Evolutionary conservation across 2,113 vertebrate species (phyloP).

Genomic region (Calidris pygmaea): DNA sequence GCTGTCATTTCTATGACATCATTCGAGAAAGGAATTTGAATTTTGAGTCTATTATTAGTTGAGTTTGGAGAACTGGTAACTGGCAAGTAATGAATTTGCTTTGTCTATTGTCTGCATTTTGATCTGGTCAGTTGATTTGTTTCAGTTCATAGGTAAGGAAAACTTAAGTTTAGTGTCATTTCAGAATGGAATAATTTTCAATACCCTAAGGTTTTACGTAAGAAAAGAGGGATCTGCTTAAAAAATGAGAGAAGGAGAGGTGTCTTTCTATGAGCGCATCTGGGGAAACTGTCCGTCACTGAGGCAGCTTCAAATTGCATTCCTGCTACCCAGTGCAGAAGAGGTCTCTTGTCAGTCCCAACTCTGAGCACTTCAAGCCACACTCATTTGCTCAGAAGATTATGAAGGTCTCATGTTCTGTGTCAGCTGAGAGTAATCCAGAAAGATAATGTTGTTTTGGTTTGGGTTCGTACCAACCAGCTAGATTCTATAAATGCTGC

Average conservation of each 20-base stretch:
- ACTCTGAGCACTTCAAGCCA: background rate
- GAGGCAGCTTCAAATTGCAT: background rate
- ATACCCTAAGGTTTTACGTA: background rate
- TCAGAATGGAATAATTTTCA: background rate
- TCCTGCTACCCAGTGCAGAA: fast-evolving
- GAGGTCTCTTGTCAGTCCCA: background rate
- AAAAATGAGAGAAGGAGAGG: background rate
- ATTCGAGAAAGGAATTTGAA: background rate
- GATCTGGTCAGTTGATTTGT: background rate
- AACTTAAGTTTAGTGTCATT: background rate
- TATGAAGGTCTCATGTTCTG: background rate
- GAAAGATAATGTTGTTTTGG: background rate
- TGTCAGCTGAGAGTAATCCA: background rate
- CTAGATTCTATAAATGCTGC: background rate
- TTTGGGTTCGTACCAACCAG: background rate
- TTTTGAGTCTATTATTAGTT: background rate
- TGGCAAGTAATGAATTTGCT: background rate
- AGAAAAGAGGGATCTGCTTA: background rate
- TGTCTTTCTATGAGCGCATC: background rate
- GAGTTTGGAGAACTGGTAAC: background rate
- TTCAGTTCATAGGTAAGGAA: background rate
- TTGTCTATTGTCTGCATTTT: background rate
- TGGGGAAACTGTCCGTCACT: background rate
- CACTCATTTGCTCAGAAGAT: background rate
- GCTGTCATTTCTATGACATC: background rate